Conservation (phyloP, 2,113 vertebrate genomes). For the Anas platyrhynchos region DNA sequence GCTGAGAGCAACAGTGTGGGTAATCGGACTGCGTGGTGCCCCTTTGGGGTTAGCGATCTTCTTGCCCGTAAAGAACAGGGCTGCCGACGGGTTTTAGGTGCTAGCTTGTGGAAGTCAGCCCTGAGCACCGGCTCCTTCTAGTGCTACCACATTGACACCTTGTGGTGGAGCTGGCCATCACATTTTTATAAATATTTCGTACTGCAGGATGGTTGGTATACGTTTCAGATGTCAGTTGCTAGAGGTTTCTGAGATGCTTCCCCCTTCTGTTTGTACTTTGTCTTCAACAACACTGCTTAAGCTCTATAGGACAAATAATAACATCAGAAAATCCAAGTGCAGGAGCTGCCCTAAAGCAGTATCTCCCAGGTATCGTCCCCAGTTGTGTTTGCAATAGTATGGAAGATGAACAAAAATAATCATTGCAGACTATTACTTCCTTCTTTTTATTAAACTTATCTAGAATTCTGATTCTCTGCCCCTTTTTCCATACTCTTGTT, state of each 20-base stretch:
- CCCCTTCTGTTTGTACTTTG: background rate
- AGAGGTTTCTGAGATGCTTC: background rate
- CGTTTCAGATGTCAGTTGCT: background rate
- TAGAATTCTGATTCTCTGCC: background rate
- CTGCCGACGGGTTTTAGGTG: accelerated
- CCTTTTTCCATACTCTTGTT: background rate
- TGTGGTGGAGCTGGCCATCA: background rate
- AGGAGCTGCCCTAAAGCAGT: background rate
- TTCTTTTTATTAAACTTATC: background rate
- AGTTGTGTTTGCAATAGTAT: background rate
- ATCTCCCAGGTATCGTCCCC: background rate
- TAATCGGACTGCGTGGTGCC: too few relatives aligned
- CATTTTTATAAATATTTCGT: accelerated
- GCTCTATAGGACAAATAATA: background rate
- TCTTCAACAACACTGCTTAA: background rate
- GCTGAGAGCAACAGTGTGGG: background rate
- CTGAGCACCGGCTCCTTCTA: accelerated
- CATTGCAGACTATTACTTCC: background rate
- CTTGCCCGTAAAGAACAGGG: too few relatives aligned
- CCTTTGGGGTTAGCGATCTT: too few relatives aligned
- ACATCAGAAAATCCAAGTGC: background rate
- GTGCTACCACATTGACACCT: conserved; percentile 43
- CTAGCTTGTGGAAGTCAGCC: accelerated
- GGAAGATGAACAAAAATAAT: background rate
- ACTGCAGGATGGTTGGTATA: accelerated